Conservation (phyloP, 2,888 invertebrate species). For the Noctua fimbriata region DNA sequence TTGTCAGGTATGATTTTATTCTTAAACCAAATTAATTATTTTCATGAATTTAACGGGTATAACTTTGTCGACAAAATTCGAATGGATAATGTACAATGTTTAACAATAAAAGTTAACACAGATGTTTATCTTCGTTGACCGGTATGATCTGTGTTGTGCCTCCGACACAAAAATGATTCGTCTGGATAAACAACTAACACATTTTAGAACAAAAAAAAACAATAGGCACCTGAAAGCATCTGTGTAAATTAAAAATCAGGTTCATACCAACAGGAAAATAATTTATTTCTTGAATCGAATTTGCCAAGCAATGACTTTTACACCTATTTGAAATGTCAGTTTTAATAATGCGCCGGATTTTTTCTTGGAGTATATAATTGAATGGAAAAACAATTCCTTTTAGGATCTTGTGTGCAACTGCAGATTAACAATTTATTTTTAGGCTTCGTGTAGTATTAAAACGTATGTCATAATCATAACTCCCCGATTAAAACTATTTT, state of each 20-base stretch:
- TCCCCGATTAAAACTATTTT: not conserved
- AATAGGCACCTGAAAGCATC: not conserved
- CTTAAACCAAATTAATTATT: not conserved
- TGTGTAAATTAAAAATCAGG: slow-evolving; percentile 22
- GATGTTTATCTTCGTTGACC: not conserved
- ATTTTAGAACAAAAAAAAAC: slow-evolving; percentile 16
- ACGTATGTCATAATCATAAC: too few relatives aligned
- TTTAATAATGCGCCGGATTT: not conserved
- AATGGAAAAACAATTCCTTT: not conserved
- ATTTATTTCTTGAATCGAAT: slow-evolving; percentile 5
- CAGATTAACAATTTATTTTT: not conserved
- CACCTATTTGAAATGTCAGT: not conserved
- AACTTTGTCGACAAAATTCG: not conserved
- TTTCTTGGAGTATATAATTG: not conserved
- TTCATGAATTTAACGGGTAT: not conserved
- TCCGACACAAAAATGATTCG: not conserved
- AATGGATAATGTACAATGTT: not conserved
- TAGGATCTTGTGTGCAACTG: not conserved
- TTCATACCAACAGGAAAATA: slow-evolving; percentile 9
- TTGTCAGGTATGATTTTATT: not conserved
- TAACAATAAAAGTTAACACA: not conserved
- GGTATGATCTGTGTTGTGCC: not conserved
- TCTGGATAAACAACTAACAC: slow-evolving; percentile 3
- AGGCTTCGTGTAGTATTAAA: not conserved
- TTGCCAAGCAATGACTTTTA: slow-evolving; percentile 3